phyloP scores from a whole-genome alignment of 2,797 vertebrate species.

The Hylomyscus alleni region DNA sequence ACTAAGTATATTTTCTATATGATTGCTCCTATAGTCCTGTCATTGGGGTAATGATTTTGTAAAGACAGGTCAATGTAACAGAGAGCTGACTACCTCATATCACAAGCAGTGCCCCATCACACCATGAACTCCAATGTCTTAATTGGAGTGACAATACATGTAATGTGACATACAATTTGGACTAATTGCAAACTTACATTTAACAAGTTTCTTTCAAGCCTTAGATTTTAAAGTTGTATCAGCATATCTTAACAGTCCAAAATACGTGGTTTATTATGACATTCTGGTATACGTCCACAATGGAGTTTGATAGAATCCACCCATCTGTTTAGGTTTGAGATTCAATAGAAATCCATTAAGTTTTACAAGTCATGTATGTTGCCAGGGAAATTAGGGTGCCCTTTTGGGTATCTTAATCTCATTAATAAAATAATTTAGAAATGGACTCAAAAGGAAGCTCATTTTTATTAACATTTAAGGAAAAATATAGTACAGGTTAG shows the following conservation, averaged over 20 bases:
- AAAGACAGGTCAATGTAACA: not conserved
- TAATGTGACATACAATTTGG: not conserved
- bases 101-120: not conserved
- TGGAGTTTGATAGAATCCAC: not conserved
- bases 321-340: slow-evolving; percentile 7
- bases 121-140: not conserved
- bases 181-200: slow-evolving; percentile 2
- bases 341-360: not conserved
- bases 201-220: slow-evolving; percentile 1
- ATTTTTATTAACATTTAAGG: not conserved
- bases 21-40: not conserved
- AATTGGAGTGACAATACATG: not conserved
- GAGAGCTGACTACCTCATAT: not conserved
- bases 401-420: not conserved
- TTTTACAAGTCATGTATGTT: not conserved
- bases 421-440: not conserved
- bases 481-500: not conserved
- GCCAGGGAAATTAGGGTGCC: not conserved
- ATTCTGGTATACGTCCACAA: not conserved
- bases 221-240: not conserved
- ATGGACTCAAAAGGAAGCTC: not conserved
- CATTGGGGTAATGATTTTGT: not conserved
- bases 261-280: not conserved
- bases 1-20: not conserved
- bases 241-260: not conserved